Evolutionary conservation across 2,113 vertebrate genomes (phyloP), one percentile per base, ranked within the genome.

Genomic region (Tachysurus vachellii): DNA sequence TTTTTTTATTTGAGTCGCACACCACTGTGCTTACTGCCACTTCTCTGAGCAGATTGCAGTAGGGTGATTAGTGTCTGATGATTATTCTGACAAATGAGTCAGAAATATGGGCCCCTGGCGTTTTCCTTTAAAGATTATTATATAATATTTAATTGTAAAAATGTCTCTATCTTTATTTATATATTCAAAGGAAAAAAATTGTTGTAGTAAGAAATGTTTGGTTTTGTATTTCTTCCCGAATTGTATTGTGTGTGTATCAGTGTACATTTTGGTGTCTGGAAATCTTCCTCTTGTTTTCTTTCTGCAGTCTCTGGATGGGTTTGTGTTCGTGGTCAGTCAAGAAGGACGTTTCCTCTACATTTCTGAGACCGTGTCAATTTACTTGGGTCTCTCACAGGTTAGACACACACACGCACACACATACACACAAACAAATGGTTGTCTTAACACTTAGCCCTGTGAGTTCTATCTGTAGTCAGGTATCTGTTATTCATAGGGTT

Each of bases 331-430:
- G 92, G 94, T 98, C 94, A 98, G 96, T 92, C 95, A 96, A 83
- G 97, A 98, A 90, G 97, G 97, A 86, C 95, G 96, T 50, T 98
- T 98, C 89, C 96, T 98, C 85, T 98, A 98, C 95, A 97, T 98
- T 92, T 98, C 97, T 53, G 97, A 98, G 94, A 98, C 97, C 0
- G 97, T 98, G 88, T 98, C 97, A 89, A 98, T 98, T 92, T 98
- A 98, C 89, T 94, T 98, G 92, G 97, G 97, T 80, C 96, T 98
- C 91, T 98, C 97, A 87, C 97, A 98, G 96, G 97, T 98, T 93
- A 95, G 95, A 91, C 84, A 54, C 59, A 87, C 66, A 80, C 84
- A 73, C 64, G 84, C 61, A 84, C 53, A 79, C 71, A 90, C 50
- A 82, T 83, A 64, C 76, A 56, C 42, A 73, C n/a, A 57, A 57